Percentiles rank a stretch among this genome's conserved stretches.
Evolutionary conservation across 1,140 invertebrate genomes (phyloP).

Genomic region (Cotesia typhae): DNA sequence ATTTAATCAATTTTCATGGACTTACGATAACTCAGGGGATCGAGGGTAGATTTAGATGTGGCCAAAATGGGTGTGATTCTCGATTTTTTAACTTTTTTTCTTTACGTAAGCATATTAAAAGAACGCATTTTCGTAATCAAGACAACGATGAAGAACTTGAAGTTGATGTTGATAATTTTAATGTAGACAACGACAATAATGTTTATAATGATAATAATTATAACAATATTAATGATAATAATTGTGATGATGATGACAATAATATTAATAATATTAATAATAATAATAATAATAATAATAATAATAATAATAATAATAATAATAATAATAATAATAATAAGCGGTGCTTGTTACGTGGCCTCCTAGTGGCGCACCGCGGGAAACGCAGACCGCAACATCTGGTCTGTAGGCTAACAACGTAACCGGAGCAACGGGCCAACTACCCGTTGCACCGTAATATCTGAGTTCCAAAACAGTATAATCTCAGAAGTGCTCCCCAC

Average conservation of each 20-base stretch:
- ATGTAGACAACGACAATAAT: conserved; percentile 16
- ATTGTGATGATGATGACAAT: no score
- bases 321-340: no score
- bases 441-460: no score
- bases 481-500: no score
- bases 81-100: not conserved
- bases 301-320: not conserved
- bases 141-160: not conserved
- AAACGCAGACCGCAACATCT: no score
- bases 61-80: conserved; percentile 3
- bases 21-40: conserved; percentile 22
- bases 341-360: no score
- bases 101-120: conserved; percentile 8
- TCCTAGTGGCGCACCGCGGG: no score
- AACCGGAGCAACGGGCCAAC: no score
- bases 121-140: conserved; percentile 6
- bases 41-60: conserved; percentile 23
- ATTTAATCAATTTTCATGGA: conserved; percentile 21
- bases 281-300: not conserved
- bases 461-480: no score
- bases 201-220: not conserved
- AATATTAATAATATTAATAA: no score
- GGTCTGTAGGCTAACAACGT: no score
- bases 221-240: no score
- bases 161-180: not conserved